These are phyloP conservation scores for Frankliniella fusca DNA, from an alignment of 2,888 invertebrate species.

Conservation along the genomic window DNA sequence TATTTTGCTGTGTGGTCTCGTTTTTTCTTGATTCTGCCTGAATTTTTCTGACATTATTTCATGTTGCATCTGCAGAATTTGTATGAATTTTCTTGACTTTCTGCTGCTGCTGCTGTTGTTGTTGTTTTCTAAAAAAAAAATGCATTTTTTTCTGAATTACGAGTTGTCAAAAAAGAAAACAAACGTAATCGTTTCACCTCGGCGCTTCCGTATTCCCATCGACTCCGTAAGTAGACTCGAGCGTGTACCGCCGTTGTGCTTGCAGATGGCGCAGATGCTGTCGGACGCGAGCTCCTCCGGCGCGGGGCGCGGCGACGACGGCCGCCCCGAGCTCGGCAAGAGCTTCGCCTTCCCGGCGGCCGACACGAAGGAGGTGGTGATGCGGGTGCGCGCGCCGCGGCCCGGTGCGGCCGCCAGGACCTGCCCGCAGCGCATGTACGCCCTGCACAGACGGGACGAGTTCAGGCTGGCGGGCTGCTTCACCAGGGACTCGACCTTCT, in stretches of 20 bases:
- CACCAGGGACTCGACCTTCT: constrained; percentile 68
- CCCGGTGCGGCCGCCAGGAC: constrained; percentile 59
- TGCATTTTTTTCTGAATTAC: not conserved
- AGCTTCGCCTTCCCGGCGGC: constrained; percentile 52
- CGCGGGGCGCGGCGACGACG: constrained; percentile 42
- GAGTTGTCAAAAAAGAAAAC: too few relatives aligned
- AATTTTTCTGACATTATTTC: too few relatives aligned
- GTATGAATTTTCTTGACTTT: too few relatives aligned
- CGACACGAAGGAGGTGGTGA: constrained; percentile 61
- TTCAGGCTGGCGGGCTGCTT: constrained; percentile 75
- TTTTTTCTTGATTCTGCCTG: too few relatives aligned
- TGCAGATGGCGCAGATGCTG: constrained; percentile 38
- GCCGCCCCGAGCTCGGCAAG: constrained; percentile 43
- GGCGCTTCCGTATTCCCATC: constrained; percentile 30
- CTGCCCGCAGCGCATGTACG: constrained; percentile 65
- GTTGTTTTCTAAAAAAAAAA: too few relatives aligned
- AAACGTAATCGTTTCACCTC: not conserved
- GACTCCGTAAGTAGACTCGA: constrained; percentile 32
- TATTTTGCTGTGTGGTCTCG: too few relatives aligned
- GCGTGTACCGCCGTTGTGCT: not conserved
- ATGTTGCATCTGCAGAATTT: too few relatives aligned
- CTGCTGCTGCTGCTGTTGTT: too few relatives aligned
- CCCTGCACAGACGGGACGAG: constrained; percentile 62
- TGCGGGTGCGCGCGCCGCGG: constrained; percentile 56
- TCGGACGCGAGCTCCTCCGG: constrained; percentile 37